Base-by-base conservation (phyloP, 2,888 invertebrate species). In the Timandra comae region DNA sequence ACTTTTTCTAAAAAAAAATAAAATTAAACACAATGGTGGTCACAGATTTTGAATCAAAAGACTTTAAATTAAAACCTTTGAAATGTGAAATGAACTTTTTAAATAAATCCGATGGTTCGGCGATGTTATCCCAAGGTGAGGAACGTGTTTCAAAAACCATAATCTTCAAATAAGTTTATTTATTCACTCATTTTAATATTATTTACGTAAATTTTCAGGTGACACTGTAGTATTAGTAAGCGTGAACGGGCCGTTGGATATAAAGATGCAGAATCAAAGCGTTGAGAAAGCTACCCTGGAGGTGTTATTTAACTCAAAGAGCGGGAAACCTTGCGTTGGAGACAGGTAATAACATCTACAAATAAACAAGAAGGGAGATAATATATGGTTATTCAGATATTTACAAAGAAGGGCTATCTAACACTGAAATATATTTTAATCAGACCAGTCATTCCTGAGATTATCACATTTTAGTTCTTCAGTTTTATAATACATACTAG, bases 161-260 rank as follows among this genome's bases (percentile, higher is more conserved):
- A n/a, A n/a, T n/a, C n/a, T n/a, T n/a, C n/a, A n/a, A n/a, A n/a
- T n/a, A n/a, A n/a, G n/a, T n/a, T n/a, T n/a, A n/a, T n/a, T n/a
- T n/a, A n/a, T n/a, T n/a, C n/a, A n/a, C n/a, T n/a, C n/a, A n/a
- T n/a, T n/a, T n/a, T n/a, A n/a, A n/a, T n/a, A n/a, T n/a, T n/a
- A n/a, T 16, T 16, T 16, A 16, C 6, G 16, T 16, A 9, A 25
- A 13, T 30, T 85, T 87, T 26, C 62, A 95, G 96, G 95, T 7
- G 89, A 92, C 41, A 95, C 95, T 8, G 90, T 92, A 28, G 89
- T 93, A 1, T 64, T 94, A 23, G 92, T 91, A 1, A 92, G 93
- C 42, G 88, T 95, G 20, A 92, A 94, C 73, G 97, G 96, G 0
- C 96, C 96, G 0, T 79, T 92, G 7, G 96, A 96, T 70, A 90